Evolutionary conservation across 2,888 invertebrate species (phyloP).

Genomic region (Diabrotica balteata): DNA sequence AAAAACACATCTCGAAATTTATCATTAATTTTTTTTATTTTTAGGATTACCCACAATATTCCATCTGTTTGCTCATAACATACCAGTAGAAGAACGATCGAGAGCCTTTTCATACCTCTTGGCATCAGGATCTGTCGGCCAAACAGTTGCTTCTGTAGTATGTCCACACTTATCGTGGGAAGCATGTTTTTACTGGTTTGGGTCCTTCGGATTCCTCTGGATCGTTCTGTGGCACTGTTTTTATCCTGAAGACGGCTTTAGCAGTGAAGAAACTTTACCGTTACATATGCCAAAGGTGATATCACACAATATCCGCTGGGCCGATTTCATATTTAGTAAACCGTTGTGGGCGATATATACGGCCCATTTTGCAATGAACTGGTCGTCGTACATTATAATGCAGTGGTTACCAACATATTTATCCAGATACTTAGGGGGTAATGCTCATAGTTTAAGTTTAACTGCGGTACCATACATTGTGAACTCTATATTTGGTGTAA

Average conservation of each 20-base stretch:
- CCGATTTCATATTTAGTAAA: constrained; percentile 72
- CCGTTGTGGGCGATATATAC: constrained; percentile 77
- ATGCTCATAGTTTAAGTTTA: constrained; percentile 73
- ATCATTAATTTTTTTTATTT: constrained; percentile 39
- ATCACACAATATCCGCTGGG: constrained; percentile 66
- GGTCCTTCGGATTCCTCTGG: constrained; percentile 73
- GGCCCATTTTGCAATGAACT: constrained; percentile 82
- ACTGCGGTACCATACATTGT: constrained; percentile 78
- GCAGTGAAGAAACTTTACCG: constrained; percentile 65
- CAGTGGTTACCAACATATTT: constrained; percentile 81
- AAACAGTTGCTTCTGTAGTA: constrained; percentile 75
- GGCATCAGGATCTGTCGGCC: constrained; percentile 77
- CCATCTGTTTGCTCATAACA: constrained; percentile 75
- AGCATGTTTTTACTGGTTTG: constrained; percentile 73
- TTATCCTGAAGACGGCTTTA: constrained; percentile 65
- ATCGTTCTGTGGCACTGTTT: constrained; percentile 69
- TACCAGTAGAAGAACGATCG: constrained; percentile 75
- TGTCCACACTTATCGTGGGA: constrained; percentile 75
- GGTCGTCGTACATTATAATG: constrained; percentile 82
- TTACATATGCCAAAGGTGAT: constrained; percentile 66
- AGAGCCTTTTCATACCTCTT: constrained; percentile 76
- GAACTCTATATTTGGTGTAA: constrained; percentile 74
- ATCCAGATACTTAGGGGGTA: constrained; percentile 68
- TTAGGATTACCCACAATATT: constrained; percentile 77
- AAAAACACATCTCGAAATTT: too few species aligned